Evolutionary conservation across 2,888 invertebrate species (phyloP).

Genomic region (Tromatobia lineatoria): DNA sequence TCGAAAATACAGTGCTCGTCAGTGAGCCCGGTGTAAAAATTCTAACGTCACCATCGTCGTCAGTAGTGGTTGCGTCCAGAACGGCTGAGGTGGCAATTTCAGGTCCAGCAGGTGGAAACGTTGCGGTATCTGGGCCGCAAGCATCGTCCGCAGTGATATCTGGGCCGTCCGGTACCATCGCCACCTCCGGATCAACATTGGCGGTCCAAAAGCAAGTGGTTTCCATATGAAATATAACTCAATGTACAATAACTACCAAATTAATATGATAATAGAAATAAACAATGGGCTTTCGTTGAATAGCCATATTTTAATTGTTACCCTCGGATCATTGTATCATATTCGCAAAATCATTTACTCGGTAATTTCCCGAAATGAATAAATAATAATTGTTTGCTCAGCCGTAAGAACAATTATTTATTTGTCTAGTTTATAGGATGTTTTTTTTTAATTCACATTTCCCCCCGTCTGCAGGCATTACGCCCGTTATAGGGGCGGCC

Average conservation of each 20-base stretch:
- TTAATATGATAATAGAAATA: background rate
- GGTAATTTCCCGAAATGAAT: too few relatives aligned
- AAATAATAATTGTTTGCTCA: too few relatives aligned
- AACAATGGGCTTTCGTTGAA: background rate
- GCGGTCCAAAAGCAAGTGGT: conserved; percentile 16
- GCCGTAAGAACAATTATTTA: background rate
- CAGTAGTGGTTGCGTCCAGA: conserved; percentile 39
- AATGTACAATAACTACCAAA: background rate
- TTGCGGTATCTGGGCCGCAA: conserved; percentile 70
- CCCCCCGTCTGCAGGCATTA: too few relatives aligned
- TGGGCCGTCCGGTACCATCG: conserved; percentile 74
- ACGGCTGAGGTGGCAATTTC: conserved; percentile 66
- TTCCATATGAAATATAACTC: background rate
- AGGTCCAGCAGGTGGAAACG: conserved; percentile 70
- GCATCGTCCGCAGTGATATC: conserved; percentile 70
- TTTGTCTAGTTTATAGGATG: background rate
- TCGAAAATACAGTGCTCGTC: conserved; percentile 53
- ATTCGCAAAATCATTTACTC: background rate
- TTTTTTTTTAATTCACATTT: too few relatives aligned
- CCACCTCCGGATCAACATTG: conserved; percentile 61
- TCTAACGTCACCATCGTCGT: conserved; percentile 37
- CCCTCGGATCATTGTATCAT: too few relatives aligned
- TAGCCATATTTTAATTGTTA: background rate
- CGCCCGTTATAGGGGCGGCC: too few relatives aligned
- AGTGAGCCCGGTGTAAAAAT: conserved; percentile 46